Conservation (phyloP, 2,888 invertebrate genomes). For the Atherix ibis region DNA sequence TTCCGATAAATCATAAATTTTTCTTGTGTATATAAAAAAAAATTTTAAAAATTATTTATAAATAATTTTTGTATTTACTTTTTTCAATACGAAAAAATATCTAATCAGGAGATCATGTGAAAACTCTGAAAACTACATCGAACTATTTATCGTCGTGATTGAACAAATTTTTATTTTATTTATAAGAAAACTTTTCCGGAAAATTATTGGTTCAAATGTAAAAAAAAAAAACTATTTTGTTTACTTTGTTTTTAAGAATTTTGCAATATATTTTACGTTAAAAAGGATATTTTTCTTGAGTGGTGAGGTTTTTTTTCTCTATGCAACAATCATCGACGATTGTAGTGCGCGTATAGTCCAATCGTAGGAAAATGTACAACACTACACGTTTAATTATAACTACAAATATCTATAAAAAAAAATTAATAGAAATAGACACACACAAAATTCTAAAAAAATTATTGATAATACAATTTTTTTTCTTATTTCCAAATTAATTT, state of each 20-base stretch:
- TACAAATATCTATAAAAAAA: conserved; percentile 1
- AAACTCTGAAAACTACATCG: conserved; percentile 13
- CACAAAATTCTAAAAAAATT: conserved; percentile 1
- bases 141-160: conserved; percentile 3
- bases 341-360: conserved; percentile 10
- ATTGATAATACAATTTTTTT: not conserved
- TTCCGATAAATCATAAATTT: too few relatives aligned
- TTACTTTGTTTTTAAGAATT: not conserved
- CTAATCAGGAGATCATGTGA: conserved; percentile 12
- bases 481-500: too few relatives aligned
- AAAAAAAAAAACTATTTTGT: not conserved
- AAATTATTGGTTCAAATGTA: not conserved
- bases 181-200: conserved; percentile 1
- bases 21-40: too few relatives aligned
- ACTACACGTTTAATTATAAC: conserved; percentile 4
- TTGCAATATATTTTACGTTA: not conserved
- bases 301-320: conserved; percentile 2
- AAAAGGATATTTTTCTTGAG: not conserved
- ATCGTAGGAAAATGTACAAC: conserved; percentile 12
- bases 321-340: conserved; percentile 8
- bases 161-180: not conserved
- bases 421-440: too few relatives aligned
- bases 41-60: not conserved
- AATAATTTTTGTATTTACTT: conserved; percentile 1
- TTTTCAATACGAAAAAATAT: conserved; percentile 3